Base-by-base conservation (phyloP, 2,888 invertebrate genomes). In the Frankliniella intonsa region DNA sequence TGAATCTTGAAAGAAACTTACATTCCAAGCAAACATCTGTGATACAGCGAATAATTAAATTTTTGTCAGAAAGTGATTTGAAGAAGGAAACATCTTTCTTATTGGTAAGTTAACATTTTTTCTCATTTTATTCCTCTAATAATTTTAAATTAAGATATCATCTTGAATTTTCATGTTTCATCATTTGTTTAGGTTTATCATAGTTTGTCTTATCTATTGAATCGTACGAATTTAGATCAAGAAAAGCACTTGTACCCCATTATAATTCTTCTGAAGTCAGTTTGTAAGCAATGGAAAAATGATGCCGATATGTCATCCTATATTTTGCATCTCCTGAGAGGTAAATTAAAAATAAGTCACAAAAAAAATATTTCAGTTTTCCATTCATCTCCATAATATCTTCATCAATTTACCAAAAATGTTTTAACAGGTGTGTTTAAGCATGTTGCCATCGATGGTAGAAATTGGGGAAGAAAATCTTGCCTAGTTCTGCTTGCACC, bases 351-450 rank as follows among this genome's bases (percentile, higher is more conserved):
- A 81, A 84, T 85, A 1, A 49, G 17, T 25, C 22, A 83, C 81
- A 82, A 81, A 9, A 76, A 80, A 27, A 76, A 49, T 82, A 5
- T 27, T 81, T 80, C 50, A 50, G 50, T 82, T 50, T 81, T 55
- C 80, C 17, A 62, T 38, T 81, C n/a, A 82, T 2, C 10, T 25
- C 50, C 3, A 9, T 80, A 80, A 25, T 17, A 81, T 38, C 76
- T 38, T 62, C n/a, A 19, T n/a, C 7, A 50, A 49, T 82, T 2
- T 62, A 51, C 10, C 55, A n/a, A 14, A 80, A 7, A 82, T 27
- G 65, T 76, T 50, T 50, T 84, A 84, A 49, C 82, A 86, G 86
- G 80, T 85, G 84, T 83, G 84, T 84, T 80, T 81, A 83, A 38
- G 12, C 25, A 25, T n/a, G 69, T 76, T 25, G 22, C 69, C 8